Evolutionary conservation across 1,140 invertebrate species (phyloP), one percentile per base, ranked within the genome.

Genomic region (Agraylea sexmaculata): DNA sequence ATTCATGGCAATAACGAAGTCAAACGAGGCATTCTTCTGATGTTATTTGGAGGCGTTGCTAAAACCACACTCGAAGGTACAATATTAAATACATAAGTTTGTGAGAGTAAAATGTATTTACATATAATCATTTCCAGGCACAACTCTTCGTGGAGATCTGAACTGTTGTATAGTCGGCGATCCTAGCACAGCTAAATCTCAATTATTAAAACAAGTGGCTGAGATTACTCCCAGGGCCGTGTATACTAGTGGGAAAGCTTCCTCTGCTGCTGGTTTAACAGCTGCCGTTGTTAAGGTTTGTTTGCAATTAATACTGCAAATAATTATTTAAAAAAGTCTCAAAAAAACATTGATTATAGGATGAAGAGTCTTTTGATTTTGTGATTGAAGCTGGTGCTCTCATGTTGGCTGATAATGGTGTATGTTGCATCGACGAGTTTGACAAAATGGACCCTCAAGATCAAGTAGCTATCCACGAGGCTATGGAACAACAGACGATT

Each of bases 401-500:
- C 3, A 98, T 99, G 93, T 74, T 99, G 51, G 95, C 95, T 0
- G 95, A 99, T 62, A 97, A 97, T 63, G 95, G 96, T 11, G 87
- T 99, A 19, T 99, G 95, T 60, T 99, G 95, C 59, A 99, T 99
- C 51, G 95, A 99, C 59, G 95, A 99, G 68, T 99, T 99, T 66
- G 96, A 99, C 57, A 99, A 99, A 71, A 99, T 99, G 96, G 95
- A 99, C 60, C 73, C 74, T 1, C 78, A 80, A 42, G 95, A 99
- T 74, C 94, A 98, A 64, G 93, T 99, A 4, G 95, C 96, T 18
- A 99, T 97, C 56, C 95, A 99, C 64, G 96, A 99, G 71, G 96
- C 95, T 32, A 99, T 99, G 96, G 96, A 99, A 74, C 96, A 99
- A 58, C 96, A 99, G 65, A 99, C 95, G 0, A 99, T 99, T 55